Conservation (phyloP, 37 sponge, comb jelly and placozoan species). For the Crambe crambe region DNA sequence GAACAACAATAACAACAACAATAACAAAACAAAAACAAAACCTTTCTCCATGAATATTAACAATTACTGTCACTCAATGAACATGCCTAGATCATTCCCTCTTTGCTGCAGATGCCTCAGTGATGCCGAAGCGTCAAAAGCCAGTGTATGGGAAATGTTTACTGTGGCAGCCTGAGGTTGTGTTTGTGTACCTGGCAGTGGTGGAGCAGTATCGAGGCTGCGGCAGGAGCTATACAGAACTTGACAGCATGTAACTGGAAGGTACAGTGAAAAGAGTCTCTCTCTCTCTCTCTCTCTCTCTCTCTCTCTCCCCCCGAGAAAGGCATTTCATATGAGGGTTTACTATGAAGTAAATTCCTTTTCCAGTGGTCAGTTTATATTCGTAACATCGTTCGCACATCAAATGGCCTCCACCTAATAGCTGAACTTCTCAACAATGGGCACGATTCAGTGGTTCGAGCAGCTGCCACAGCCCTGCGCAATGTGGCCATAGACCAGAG, state of each 20-base stretch:
- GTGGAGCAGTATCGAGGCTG: conserved; percentile 84
- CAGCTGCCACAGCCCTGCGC: conserved; percentile 78
- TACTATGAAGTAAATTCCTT: no score
- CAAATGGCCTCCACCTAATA: conserved; percentile 81
- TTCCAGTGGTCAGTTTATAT: conserved; percentile 81
- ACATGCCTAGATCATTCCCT: no score
- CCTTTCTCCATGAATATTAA: no score
- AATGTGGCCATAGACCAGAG: conserved; percentile 81
- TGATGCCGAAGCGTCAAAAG: conserved; percentile 16
- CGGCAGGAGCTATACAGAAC: conserved; percentile 94
- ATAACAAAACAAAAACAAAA: no score
- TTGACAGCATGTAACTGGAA: conserved; percentile 95
- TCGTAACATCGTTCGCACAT: conserved; percentile 71
- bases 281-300: no score
- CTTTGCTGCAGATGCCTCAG: conserved; percentile 14
- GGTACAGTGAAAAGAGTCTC: no score
- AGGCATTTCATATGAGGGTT: no score
- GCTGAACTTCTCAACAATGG: conserved; percentile 69
- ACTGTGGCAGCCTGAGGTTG: conserved; percentile 92
- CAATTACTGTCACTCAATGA: no score
- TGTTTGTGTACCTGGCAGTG: conserved; percentile 73
- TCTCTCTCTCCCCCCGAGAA: no score
- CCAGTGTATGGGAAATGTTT: conserved; percentile 73
- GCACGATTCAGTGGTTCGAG: conserved; percentile 82
- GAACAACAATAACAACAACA: no score